Conservation (phyloP, 2,113 vertebrate species). For the Ancistrus triradiatus region DNA sequence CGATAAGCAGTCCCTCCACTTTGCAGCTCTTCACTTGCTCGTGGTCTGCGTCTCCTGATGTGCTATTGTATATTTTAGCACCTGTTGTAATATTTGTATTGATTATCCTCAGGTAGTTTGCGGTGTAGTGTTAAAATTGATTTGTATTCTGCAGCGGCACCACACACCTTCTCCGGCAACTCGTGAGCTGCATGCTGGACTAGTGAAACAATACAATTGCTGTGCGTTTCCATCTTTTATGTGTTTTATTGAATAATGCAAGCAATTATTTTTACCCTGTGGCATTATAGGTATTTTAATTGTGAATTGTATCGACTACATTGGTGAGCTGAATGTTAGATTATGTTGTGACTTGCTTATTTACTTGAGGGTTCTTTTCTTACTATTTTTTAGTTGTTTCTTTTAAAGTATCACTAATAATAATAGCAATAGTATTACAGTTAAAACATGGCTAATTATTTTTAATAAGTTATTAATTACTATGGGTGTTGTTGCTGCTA, state of each 20-base stretch:
- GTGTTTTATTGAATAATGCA: not conserved
- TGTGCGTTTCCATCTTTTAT: not conserved
- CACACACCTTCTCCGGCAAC: not conserved
- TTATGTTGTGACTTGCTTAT: too few species aligned
- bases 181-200: conserved; percentile 12
- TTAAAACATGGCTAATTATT: too few species aligned
- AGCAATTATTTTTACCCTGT: too few species aligned
- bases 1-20: not conserved
- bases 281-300: too few species aligned
- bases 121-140: conserved; percentile 25
- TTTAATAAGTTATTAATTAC: too few species aligned
- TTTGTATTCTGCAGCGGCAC: conserved; percentile 35
- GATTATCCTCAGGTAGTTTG: conserved; percentile 28
- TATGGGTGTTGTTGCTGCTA: too few species aligned
- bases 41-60: not conserved
- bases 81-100: conserved; percentile 31
- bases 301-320: too few species aligned
- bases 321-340: too few species aligned
- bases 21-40: not conserved
- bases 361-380: too few species aligned
- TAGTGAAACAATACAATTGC: not conserved
- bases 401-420: too few species aligned
- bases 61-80: conserved; percentile 26
- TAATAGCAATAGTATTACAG: too few species aligned
- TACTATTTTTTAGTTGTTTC: too few species aligned